Evolutionary conservation across 1,140 invertebrate genomes (phyloP), one percentile per base, ranked within the genome.

Genomic region (Papilio polyxenes): DNA sequence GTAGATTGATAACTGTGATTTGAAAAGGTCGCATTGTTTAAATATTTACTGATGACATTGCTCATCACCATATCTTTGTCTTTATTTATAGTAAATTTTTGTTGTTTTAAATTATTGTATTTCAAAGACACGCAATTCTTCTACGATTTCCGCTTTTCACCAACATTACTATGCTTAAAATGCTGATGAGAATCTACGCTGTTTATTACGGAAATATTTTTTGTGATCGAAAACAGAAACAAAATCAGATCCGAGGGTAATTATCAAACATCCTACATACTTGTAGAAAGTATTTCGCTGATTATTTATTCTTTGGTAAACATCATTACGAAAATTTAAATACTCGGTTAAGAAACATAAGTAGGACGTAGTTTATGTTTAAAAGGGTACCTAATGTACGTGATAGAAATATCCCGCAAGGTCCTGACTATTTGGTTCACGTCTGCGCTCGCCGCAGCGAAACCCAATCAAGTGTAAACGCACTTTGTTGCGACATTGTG

Each of bases 401-500:
- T 80, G 78, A 80, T 44, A 48, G 59, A 69, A 80, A 80, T 80
- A 15, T 53, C 78, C 62, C 62, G 62, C 78, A 65, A 80, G 78
- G 78, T 80, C 31, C 77, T 11, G 77, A 77, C 75, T 51, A 79
- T 56, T 80, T 69, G 59, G 62, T 69, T 81, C 83, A 87, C 78
- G 85, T 75, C 76, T 80, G 81, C 77, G 85, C 82, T 81, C 82
- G 84, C 84, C 81, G 56, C 83, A 49, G 65, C 74, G 85, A 84
- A 86, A 86, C 81, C 82, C 81, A 86, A 84, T 86, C 85, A 85
- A 86, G 82, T 86, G 85, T 86, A 83, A 86, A 86, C 85, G 84
- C 77, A 81, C 81, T 40, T 59, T 53, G 78, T 86, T 86, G 82
- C 85, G 80, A 85, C 81, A 86, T 65, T 80, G 56, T 86, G 81